Conservation (phyloP, 2,797 vertebrate genomes). For the Bradypodion ventrale region DNA sequence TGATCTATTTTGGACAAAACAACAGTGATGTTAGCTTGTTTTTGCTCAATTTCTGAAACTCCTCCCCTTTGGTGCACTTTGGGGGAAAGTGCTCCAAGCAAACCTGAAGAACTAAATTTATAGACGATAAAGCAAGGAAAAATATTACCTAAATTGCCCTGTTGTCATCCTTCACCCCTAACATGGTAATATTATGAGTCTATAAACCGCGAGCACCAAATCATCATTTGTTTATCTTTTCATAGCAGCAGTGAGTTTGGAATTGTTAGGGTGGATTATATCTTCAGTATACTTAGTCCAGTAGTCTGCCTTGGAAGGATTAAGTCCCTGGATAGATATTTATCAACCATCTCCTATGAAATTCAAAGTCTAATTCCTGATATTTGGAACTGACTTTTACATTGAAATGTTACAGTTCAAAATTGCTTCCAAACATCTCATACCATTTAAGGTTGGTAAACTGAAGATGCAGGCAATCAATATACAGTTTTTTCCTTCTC, state of each 20-base stretch:
- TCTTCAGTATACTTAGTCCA: slow-evolving; percentile 1
- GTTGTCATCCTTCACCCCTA: background rate
- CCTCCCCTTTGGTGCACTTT: background rate
- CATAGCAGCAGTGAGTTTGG: slow-evolving; percentile 8
- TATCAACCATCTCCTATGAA: background rate
- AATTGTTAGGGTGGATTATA: background rate
- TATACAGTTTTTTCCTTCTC: background rate
- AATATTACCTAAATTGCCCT: background rate
- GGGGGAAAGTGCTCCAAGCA: background rate
- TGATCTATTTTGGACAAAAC: background rate
- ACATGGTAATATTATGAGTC: slow-evolving; percentile 14
- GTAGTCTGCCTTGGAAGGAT: slow-evolving; percentile 3
- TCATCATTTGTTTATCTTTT: background rate
- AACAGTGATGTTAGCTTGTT: background rate
- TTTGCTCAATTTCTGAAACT: background rate
- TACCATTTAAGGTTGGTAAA: background rate
- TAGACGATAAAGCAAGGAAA: slow-evolving; percentile 8
- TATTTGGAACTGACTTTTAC: background rate
- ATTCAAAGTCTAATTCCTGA: slow-evolving; percentile 1
- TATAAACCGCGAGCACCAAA: slow-evolving; percentile 26
- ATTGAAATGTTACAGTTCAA: slow-evolving; percentile 6
- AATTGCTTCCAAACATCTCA: background rate
- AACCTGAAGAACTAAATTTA: background rate
- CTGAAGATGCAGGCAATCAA: background rate
- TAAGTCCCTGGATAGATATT: slow-evolving; percentile 7